These are phyloP conservation scores for Geotrupes spiniger DNA, from an alignment of 2,888 invertebrate species.

Conservation along the genomic window DNA sequence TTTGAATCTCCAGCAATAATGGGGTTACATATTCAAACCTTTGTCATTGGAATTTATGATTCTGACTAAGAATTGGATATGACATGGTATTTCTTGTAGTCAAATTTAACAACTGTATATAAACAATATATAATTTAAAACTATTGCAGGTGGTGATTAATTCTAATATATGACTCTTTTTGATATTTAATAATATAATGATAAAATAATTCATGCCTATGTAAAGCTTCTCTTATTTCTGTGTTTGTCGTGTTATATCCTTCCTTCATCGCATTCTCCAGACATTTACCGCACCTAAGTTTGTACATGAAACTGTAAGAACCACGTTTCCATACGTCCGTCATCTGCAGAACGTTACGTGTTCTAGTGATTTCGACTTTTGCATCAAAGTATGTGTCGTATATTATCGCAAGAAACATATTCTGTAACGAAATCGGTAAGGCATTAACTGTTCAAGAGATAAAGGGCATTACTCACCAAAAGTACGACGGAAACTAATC, in stretches of 20 bases:
- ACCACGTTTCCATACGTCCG: constrained; percentile 57
- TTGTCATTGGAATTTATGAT: no score
- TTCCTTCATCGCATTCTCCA: constrained; percentile 28
- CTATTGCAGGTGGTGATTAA: no score
- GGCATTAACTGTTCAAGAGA: no score
- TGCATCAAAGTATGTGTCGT: constrained; percentile 72
- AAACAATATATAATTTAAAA: no score
- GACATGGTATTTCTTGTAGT: no score
- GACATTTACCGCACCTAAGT: constrained; percentile 32
- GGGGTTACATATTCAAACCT: no score
- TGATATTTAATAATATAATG: no score
- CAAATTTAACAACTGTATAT: no score
- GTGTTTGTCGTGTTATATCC: constrained; percentile 39
- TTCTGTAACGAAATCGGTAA: constrained; percentile 50
- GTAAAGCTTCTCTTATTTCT: constrained; percentile 41
- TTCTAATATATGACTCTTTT: no score
- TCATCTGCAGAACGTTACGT: constrained; percentile 54
- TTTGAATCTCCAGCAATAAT: no score
- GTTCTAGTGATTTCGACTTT: constrained; percentile 63
- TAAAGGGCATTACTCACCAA: no score
- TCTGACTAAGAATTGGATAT: no score
- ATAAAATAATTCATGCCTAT: constrained; percentile 35
- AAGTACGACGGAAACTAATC: constrained; percentile 74
- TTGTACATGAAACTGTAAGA: constrained; percentile 55
- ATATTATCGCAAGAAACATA: constrained; percentile 80